Evolutionary conservation across 2,888 invertebrate genomes (phyloP), one percentile per base, ranked within the genome.

Genomic region (Frankliniella fusca): DNA sequence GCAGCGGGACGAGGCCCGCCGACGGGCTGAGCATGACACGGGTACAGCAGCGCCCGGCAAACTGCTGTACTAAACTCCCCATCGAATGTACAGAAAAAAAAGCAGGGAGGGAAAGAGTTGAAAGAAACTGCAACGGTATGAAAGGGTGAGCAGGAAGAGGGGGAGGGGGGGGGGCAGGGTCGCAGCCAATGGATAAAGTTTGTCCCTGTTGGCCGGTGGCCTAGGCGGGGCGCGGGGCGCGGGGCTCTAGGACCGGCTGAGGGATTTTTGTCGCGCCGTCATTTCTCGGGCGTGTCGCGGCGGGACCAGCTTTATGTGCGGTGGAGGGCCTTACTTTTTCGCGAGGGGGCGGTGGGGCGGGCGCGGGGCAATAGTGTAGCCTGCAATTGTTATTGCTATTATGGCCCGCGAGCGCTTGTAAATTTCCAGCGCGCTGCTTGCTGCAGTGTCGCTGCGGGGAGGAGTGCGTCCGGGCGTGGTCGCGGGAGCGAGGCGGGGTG

Each of bases 321-420:
- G 38, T 5, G 38, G 38, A 38, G 38, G 38, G 38, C 38, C 38
- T 38, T 38, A 54, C 20, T 54, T 54, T 54, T 54, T 54, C 54
- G 54, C 18, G 15, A 54, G 18, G 20, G 20, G 38, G 38, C 38
- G 38, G 15, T 12, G 5, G 54, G 20, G 54, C 20, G 54, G 15
- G 18, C n/a, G 54, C 54, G 54, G 54, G 54, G 54, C 54, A 18
- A 15, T 54, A 54, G 11, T 54, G 38, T 2, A 5, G 38, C 38
- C 38, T 76, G 27, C 70, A 27, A 76, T 76, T 76, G 70, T 76
- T 76, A 76, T 76, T 76, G 27, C 70, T 27, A 76, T 27, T 8
- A 76, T 27, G 18, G 11, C 61, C 18, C n/a, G n/a, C n/a, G 61
- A 76, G 70, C 70, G 18, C 54, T 54, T 76, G 70, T 27, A 76